These are phyloP conservation scores for Suillia variegata DNA, from an alignment of 2,888 invertebrate species.

Conservation along the genomic window DNA sequence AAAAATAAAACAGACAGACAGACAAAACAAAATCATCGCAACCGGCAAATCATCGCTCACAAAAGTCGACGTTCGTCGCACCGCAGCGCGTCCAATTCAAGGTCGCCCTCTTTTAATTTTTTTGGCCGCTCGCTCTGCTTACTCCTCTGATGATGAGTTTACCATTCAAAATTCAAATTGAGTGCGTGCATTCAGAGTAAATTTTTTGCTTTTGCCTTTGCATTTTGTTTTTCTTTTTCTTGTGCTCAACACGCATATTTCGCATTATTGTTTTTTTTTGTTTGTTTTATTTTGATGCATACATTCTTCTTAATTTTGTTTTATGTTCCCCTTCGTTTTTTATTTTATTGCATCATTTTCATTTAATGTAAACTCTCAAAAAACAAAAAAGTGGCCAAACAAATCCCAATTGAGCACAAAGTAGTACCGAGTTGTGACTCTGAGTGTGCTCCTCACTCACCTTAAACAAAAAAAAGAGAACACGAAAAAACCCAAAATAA, in stretches of 20 bases:
- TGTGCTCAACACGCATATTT: not conserved
- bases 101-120: constrained; percentile 55
- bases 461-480: no score
- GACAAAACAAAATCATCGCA: not conserved
- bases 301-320: constrained; percentile 13
- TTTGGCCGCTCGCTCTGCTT: constrained; percentile 27
- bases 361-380: constrained; percentile 11
- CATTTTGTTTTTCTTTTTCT: not conserved
- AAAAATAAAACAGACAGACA: not conserved
- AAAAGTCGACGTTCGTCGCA: constrained; percentile 17
- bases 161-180: constrained; percentile 2
- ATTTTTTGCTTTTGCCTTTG: not conserved
- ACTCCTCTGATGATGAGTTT: constrained; percentile 1
- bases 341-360: constrained; percentile 27
- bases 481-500: constrained; percentile 10
- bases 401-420: constrained; percentile 16
- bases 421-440: no score
- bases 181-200: constrained; percentile 1
- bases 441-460: no score
- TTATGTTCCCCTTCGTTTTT: no score
- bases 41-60: not conserved
- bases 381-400: constrained; percentile 15
- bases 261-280: not conserved
- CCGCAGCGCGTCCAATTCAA: constrained; percentile 53
- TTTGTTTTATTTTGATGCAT: constrained; percentile 9